These are phyloP conservation scores for rat (Rattus norvegicus) DNA, from an alignment of 2,113 vertebrate species.

Conservation along the genomic window DNA sequence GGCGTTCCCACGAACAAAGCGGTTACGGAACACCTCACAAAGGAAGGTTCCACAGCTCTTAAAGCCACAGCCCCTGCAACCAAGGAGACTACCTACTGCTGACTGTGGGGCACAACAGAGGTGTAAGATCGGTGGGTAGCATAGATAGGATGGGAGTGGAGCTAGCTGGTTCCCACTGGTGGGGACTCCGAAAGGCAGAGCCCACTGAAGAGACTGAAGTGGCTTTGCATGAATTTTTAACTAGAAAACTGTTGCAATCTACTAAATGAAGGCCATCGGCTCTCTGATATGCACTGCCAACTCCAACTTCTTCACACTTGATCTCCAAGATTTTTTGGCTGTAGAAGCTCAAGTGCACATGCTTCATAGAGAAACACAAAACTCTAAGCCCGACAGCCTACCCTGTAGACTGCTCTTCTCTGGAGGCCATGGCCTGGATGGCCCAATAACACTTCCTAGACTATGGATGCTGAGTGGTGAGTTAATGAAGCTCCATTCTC, in stretches of 20 bases:
- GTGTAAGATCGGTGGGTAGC: not conserved
- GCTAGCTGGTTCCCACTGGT: not conserved
- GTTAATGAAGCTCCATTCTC: not conserved
- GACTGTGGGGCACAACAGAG: not conserved
- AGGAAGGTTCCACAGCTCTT: not conserved
- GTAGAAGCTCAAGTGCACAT: not conserved
- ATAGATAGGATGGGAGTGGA: accelerated
- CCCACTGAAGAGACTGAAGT: not conserved
- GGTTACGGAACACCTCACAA: not conserved
- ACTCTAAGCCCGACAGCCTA: not conserved
- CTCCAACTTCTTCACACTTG: too few relatives aligned
- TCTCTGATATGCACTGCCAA: not conserved
- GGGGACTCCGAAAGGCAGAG: not conserved
- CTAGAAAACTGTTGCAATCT: not conserved
- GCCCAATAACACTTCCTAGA: not conserved
- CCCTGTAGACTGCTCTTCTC: not conserved
- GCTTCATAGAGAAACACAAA: not conserved
- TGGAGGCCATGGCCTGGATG: not conserved
- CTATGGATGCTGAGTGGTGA: not conserved
- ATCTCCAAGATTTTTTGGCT: not conserved
- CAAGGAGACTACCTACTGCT: not conserved
- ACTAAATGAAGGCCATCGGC: not conserved
- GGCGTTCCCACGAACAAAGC: accelerated
- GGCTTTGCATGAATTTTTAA: not conserved
- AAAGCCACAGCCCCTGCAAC: not conserved